Evolutionary conservation across 2,888 invertebrate genomes (phyloP).

Genomic region (Hipparchia sbordonii): DNA sequence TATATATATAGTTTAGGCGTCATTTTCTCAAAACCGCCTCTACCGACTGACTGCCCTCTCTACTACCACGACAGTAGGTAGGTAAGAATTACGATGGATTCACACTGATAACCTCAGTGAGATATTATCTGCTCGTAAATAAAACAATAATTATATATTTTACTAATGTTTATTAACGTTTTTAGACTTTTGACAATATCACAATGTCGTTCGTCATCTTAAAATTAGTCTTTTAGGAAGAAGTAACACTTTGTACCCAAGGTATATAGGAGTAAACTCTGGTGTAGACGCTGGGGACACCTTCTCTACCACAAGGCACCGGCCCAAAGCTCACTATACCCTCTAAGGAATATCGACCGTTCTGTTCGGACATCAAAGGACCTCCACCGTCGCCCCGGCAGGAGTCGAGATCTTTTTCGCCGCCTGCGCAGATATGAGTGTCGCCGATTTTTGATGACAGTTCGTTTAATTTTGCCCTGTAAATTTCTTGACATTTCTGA

Average conservation of each 20-base stretch:
- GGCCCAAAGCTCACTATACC: constrained; percentile 46
- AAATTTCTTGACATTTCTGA: constrained; percentile 41
- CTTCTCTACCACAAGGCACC: constrained; percentile 41
- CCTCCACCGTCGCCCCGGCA: constrained; percentile 88
- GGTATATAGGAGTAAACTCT: constrained; percentile 42
- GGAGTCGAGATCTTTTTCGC: constrained; percentile 81
- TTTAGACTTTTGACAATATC: neutral
- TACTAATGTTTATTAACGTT: neutral
- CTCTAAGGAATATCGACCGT: constrained; percentile 37
- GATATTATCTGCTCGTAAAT: neutral
- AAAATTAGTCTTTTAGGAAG: constrained; percentile 14
- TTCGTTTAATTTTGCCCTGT: constrained; percentile 23
- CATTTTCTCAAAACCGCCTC: no score
- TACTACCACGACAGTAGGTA: no score
- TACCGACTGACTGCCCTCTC: no score
- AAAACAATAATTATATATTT: neutral
- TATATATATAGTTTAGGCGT: no score
- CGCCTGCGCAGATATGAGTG: constrained; percentile 63
- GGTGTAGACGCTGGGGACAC: constrained; percentile 45
- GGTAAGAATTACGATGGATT: no score
- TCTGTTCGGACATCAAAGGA: constrained; percentile 73
- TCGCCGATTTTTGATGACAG: constrained; percentile 37
- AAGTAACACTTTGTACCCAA: constrained; percentile 42
- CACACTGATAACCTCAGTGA: neutral
- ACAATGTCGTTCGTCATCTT: neutral